Evolutionary conservation across 2,113 vertebrate species (phyloP).

Genomic region (Saiga tatarica): DNA sequence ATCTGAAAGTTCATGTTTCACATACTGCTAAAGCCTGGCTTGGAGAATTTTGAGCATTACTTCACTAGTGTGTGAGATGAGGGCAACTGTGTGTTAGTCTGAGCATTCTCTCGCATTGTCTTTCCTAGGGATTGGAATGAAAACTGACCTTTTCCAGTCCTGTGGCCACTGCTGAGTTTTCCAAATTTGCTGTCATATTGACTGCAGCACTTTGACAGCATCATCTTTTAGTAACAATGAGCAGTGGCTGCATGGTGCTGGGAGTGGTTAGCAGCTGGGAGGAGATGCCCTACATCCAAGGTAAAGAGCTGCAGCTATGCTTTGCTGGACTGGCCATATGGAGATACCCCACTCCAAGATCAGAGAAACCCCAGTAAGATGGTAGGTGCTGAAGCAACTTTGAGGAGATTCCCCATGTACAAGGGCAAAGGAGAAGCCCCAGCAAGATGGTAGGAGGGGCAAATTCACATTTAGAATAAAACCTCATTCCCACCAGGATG

Average conservation of each 20-base stretch:
- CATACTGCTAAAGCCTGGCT: neutral
- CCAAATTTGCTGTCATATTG: neutral
- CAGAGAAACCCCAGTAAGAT: neutral
- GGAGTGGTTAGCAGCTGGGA: neutral
- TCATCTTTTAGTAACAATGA: neutral
- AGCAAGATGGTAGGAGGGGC: neutral
- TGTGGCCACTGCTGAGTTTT: neutral
- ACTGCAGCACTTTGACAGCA: neutral
- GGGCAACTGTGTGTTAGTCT: neutral
- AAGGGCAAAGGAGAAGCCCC: neutral
- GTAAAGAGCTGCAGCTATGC: neutral
- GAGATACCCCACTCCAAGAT: neutral
- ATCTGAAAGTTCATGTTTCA: neutral
- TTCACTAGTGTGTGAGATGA: neutral
- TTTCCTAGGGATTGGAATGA: neutral
- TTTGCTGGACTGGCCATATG: neutral
- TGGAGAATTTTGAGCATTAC: neutral
- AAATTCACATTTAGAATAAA: neutral
- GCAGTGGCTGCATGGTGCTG: rapidly evolving
- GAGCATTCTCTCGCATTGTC: neutral
- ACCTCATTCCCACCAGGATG: neutral
- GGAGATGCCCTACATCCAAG: neutral
- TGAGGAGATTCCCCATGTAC: neutral
- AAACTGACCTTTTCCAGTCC: neutral
- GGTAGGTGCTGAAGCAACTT: neutral